Percentiles rank a stretch among this genome's conserved stretches.
Conservation (phyloP, 2,113 vertebrate genomes). For the Ochotona curzoniae region DNA sequence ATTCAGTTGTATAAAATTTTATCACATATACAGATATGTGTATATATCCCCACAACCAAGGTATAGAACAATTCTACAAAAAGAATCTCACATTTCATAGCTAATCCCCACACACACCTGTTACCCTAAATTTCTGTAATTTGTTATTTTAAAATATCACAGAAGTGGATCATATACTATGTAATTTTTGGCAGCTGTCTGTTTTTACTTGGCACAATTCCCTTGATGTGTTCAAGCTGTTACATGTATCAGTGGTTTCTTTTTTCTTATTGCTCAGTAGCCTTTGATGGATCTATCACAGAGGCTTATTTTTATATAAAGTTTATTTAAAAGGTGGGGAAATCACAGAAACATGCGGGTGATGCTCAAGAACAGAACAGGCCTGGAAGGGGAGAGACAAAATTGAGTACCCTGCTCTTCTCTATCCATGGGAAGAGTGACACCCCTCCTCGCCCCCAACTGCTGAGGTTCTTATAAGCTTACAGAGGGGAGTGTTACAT, state of each 20-base stretch:
- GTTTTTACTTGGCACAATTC: neutral
- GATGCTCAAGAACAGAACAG: no score
- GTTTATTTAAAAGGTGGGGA: no score
- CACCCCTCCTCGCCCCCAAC: no score
- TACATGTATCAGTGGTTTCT: neutral
- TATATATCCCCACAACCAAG: neutral
- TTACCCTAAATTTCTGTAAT: neutral
- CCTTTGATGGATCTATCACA: neutral
- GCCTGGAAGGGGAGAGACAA: no score
- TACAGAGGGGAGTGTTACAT: no score
- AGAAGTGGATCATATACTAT: neutral
- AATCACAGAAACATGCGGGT: no score
- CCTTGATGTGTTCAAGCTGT: neutral
- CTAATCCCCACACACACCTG: rapidly evolving
- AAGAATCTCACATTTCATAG: neutral
- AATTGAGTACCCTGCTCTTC: no score
- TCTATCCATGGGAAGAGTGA: no score
- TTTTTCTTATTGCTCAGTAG: neutral
- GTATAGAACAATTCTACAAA: neutral
- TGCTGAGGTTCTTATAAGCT: no score
- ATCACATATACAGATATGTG: neutral
- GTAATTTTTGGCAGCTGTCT: neutral
- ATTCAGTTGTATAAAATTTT: neutral
- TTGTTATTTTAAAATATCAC: neutral
- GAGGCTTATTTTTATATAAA: neutral